Base-by-base conservation (phyloP, 1,140 invertebrate genomes). In the Dreissena rostriformis region DNA sequence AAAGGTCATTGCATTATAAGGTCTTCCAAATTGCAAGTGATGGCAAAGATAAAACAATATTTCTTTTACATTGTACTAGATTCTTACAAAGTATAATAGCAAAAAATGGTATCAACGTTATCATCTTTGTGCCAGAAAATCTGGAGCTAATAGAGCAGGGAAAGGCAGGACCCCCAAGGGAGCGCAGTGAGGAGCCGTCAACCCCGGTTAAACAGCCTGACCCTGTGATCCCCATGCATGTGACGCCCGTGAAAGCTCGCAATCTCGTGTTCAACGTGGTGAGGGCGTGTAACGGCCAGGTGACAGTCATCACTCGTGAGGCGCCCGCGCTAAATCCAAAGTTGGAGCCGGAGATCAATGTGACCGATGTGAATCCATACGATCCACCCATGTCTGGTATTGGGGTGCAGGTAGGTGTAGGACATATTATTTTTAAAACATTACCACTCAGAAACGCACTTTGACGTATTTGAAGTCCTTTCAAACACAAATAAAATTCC, bases 61-160 rank as follows among this genome's bases (percentile, higher is more conserved):
- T n/a, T n/a, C n/a, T n/a, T n/a, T n/a, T n/a, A n/a, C n/a, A n/a
- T n/a, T n/a, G n/a, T n/a, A n/a, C n/a, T n/a, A n/a, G n/a, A n/a
- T n/a, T n/a, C n/a, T n/a, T n/a, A n/a, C 8, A 39, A 39, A 5
- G 39, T 39, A 39, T 39, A n/a, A n/a, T n/a, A n/a, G n/a, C n/a
- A n/a, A n/a, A n/a, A n/a, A n/a, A n/a, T n/a, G n/a, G n/a, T n/a
- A n/a, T n/a, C n/a, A n/a, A n/a, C n/a, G n/a, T n/a, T n/a, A n/a
- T n/a, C n/a, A n/a, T n/a, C 77, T 73, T 65, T 74, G 63, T 88
- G 86, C 19, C 81, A 92, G 91, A 91, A 74, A 90, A 90, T 55
- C 55, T 92, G n/a, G 90, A 92, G 51, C 81, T 91, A 19, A 91
- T 92, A 39, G 90, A 91, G 71, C 87, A 89, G 24, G 91, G 91